Conservation (phyloP, 2,113 vertebrate genomes). For the Coturnix japonica region DNA sequence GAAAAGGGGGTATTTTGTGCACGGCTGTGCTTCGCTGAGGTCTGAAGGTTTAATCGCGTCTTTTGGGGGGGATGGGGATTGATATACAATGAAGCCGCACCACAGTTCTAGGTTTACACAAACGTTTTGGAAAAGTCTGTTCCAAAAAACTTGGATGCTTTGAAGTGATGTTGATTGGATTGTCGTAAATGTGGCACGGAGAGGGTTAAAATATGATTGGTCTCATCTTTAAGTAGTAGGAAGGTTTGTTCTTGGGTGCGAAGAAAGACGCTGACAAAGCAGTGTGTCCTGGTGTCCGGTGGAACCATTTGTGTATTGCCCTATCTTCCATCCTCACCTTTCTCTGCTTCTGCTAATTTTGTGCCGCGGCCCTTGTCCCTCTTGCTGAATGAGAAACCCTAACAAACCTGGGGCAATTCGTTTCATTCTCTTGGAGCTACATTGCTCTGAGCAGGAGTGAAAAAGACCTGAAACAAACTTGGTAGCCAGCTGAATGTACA, state of each 20-base stretch:
- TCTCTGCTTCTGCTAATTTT: not conserved
- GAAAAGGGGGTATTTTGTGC: not conserved
- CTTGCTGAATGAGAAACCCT: not conserved
- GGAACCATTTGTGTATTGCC: not conserved
- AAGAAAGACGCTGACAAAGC: not conserved
- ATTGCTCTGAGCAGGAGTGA: not conserved
- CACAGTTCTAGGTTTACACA: not conserved
- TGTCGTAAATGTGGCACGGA: not conserved
- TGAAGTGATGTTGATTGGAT: not conserved
- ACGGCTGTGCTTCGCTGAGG: accelerated
- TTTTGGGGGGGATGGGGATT: not conserved
- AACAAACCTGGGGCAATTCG: accelerated
- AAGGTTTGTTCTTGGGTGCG: not conserved
- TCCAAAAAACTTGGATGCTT: not conserved
- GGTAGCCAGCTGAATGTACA: not conserved
- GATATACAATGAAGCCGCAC: accelerated
- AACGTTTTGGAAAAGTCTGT: not conserved
- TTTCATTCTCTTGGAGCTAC: not conserved
- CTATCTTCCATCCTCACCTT: not conserved
- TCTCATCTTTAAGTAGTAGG: not conserved
- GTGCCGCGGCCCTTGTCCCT: not conserved
- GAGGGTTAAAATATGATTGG: not conserved
- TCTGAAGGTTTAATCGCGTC: accelerated
- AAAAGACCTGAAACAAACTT: not conserved
- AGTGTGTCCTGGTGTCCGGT: not conserved